Base-by-base conservation (phyloP, 2,888 invertebrate genomes). In the Drosophila neonasuta region DNA sequence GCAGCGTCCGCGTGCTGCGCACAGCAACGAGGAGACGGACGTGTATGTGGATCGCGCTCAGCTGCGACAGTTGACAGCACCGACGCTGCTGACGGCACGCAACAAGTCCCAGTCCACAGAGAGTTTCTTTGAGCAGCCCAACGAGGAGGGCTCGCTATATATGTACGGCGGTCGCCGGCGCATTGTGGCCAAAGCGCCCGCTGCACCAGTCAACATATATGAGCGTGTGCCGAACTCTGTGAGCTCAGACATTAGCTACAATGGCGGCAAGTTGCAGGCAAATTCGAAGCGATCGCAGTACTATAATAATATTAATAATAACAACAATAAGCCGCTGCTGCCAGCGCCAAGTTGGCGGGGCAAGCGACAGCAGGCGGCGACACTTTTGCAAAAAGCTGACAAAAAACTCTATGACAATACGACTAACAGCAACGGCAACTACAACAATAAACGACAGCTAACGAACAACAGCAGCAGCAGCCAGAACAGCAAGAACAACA, bases 41-140 rank as follows among this genome's bases (percentile, higher is more conserved):
- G 41, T 78, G 17, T 87, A 83, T 51, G 69, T 71, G 56, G 87
- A 87, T 57, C 80, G 86, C 1, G 71, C 80, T 1, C 83, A 82
- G 48, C 50, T 76, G 39, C 76, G 87, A 10, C 83, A 87, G 44
- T 36, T 82, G 65, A 69, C 68, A 34, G 72, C 71, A 48, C 80
- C 76, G 36, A 68, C 75, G 0, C 64, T 80, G 67, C 75, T 68
- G 20, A 70, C 71, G 49, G 68, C 77, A 54, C 88, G 88, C 54
- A 86, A 86, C 63, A 90, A 90, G 71, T 90, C 91, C 13, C 87
- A 88, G 63, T 91, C 91, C 30, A 91, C 87, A 10, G 91, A 91
- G 68, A 91, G 91, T 66, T 91, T 91, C 77, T 91, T 91, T 61
- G 89, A 90, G 78, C 88, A 90, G 75, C 88, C 90, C 36, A 88